Base-by-base conservation (phyloP, 2,797 vertebrate species). In the Argentina silus region DNA sequence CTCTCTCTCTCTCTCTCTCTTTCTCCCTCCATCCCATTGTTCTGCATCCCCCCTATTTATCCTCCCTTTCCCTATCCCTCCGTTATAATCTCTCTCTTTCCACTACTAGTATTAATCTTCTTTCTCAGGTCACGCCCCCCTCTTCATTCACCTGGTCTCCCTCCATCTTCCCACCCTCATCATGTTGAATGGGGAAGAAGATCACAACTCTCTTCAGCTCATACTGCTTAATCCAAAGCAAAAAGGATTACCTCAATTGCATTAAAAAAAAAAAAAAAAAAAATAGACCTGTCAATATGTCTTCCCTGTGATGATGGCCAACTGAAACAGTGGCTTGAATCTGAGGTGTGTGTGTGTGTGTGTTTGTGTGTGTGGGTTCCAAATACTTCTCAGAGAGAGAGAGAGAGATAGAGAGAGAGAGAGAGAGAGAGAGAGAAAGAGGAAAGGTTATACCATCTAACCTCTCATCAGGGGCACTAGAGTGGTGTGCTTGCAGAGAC, bases 221-320 rank as follows among this genome's bases (percentile, higher is more conserved):
- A 70, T 79, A 9, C 53, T 60, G 72, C 73, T 67, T 80, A 83
- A 86, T 81, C 80, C 63, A 1, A 78, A 74, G 57, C 75, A 81
- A 88, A 87, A 84, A 70, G 71, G 78, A 88, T 86, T 81, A 85
- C 42, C 76, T 78, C 50, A 73, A 78, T 82, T 60, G 51, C 81
- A 83, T 87, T 84, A 82, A 80, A 82, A 88, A 77, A 48, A 43
- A 70, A 59, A n/a, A 51, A 73, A 80, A 85, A 84, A 77, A 51
- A 53, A 78, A 81, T 50, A 44, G 67, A 45, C 43, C 76, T 72
- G 66, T 36, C 59, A 53, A 17, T 51, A 75, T 67, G 69, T 78
- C 65, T 65, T 67, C 66, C 66, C 12, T 55, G 12, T 56, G 62
- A 78, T 70, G 76, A 82, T 72, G 21, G 74, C 17, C 71, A 67